Evolutionary conservation across 2,797 vertebrate genomes (phyloP).

Genomic region (Chrysocyon brachyurus): DNA sequence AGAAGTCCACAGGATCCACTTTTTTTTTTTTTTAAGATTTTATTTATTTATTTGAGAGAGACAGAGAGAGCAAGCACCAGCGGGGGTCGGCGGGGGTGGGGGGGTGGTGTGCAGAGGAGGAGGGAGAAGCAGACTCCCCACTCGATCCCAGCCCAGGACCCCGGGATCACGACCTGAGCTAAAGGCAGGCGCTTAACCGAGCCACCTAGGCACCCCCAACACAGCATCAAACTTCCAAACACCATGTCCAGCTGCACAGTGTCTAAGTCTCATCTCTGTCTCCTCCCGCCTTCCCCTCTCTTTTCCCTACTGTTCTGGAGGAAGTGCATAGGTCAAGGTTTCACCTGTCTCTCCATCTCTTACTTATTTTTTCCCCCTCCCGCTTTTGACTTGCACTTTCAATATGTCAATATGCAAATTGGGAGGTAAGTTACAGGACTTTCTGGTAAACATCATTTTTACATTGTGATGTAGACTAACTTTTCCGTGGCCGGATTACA

Average conservation of each 20-base stretch:
- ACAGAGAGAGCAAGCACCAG: not conserved
- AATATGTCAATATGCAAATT: constrained; percentile 61
- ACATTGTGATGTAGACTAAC: constrained; percentile 72
- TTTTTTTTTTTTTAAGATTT: no score
- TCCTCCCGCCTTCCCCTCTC: not conserved
- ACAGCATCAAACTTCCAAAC: not conserved
- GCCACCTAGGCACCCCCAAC: not conserved
- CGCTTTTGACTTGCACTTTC: constrained; percentile 36
- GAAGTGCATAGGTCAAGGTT: not conserved
- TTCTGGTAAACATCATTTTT: constrained; percentile 77
- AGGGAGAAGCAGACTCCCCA: not conserved
- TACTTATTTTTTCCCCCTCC: not conserved
- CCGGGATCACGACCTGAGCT: not conserved
- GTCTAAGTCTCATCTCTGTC: constrained; percentile 58
- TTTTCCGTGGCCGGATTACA: constrained; percentile 69
- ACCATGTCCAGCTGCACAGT: not conserved
- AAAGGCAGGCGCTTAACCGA: not conserved
- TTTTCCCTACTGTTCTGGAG: not conserved
- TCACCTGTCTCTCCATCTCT: not conserved
- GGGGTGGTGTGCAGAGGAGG: not conserved
- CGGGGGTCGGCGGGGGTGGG: no score
- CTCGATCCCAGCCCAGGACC: not conserved
- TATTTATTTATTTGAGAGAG: not conserved
- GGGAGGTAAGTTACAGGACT: constrained; percentile 73
- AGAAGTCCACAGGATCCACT: not conserved